Conservation (phyloP, 2,888 invertebrate genomes). For the Drosophila mettleri region DNA sequence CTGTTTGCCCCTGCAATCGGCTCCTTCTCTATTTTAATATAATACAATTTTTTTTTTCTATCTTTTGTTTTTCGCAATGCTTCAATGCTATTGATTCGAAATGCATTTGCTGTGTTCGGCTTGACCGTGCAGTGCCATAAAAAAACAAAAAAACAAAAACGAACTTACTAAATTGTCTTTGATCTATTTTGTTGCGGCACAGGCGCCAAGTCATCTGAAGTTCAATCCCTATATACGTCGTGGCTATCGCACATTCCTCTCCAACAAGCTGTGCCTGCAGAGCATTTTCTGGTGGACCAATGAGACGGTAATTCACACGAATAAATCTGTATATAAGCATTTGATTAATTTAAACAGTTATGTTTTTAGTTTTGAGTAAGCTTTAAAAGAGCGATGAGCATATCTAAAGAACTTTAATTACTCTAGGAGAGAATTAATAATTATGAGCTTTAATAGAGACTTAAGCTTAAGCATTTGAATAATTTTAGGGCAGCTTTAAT, state of each 20-base stretch:
- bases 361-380: background rate
- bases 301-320: constrained; percentile 88
- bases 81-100: constrained; percentile 46
- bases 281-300: constrained; percentile 99
- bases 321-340: background rate
- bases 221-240: constrained; percentile 94
- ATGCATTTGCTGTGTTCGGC: constrained; percentile 39
- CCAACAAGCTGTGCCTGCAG: constrained; percentile 93
- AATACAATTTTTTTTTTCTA: background rate
- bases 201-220: constrained; percentile 93
- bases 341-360: background rate
- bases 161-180: constrained; percentile 16
- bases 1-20: constrained; percentile 19
- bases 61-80: constrained; percentile 1
- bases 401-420: too few species aligned
- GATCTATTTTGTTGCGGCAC: constrained; percentile 7
- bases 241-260: constrained; percentile 93
- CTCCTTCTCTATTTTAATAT: constrained; percentile 9
- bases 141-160: background rate
- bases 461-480: too few species aligned
- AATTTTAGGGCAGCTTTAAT: too few species aligned
- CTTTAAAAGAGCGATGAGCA: background rate
- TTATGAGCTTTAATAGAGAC: background rate
- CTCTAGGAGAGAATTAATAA: background rate
- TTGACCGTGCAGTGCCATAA: constrained; percentile 37